Evolutionary conservation across 2,888 invertebrate genomes (phyloP), one percentile per base, ranked within the genome.

Genomic region (Calliopum simillimum): DNA sequence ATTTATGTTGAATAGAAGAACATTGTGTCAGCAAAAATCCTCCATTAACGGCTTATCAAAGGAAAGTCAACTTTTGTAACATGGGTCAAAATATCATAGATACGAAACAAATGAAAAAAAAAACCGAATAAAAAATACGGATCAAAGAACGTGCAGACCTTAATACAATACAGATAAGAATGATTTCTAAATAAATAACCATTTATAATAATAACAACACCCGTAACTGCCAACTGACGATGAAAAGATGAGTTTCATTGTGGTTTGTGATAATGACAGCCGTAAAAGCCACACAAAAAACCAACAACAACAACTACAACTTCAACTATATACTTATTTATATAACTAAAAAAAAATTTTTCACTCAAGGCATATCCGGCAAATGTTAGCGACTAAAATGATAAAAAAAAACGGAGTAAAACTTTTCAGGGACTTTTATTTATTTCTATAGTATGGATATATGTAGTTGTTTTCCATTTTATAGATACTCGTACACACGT

Each of bases 101-200:
- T 53, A 23, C 23, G 13, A 19, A 12, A 16, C 44, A 21, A 21
- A 59, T n/a, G n/a, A 43, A 59, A 59, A 59, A 59, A 11, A 3
- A 12, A 44, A 13, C 12, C 53, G 11, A 12, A 16, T n/a, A 43
- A 4, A 59, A 43, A 16, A 19, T 14, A 25, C n/a, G n/a, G 4
- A 16, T 33, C 56, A 58, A 14, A 4, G 33, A 43, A 33, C 5
- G 33, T 33, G 33, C 33, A 33, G 33, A 5, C 33, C 33, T 33
- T 33, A 33, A 33, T n/a, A n/a, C 16, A 25, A n/a, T n/a, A 63
- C n/a, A 43, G 65, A 67, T 49, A 19, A 41, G 25, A 16, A 19
- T 41, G 49, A 49, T 51, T 59, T 47, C 41, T 33, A 41, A 58
- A 58, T 59, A 67, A 67, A 67, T 56, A 56, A 56, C 44, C 53